Evolutionary conservation across 2,113 vertebrate genomes (phyloP).

Genomic region (Brachyhypopomus occidentalis): DNA sequence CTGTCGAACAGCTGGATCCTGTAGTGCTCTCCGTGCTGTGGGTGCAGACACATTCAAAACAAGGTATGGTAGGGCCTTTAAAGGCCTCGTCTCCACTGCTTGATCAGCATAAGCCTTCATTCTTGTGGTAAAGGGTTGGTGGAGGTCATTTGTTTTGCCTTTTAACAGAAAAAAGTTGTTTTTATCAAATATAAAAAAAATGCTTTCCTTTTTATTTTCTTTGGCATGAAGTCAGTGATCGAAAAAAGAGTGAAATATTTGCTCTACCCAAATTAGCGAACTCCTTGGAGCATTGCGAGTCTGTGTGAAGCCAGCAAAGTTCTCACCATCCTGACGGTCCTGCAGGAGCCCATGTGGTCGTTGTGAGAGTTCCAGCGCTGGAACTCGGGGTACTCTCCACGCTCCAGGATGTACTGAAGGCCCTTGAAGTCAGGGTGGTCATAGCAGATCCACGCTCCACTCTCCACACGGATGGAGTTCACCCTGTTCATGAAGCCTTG

Average conservation of each 20-base stretch:
- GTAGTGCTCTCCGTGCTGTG: conserved; percentile 88
- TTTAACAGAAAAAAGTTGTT: neutral
- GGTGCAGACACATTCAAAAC: neutral
- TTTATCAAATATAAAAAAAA: neutral
- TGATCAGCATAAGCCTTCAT: neutral
- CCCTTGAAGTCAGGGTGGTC: conserved; percentile 86
- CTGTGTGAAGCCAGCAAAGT: neutral
- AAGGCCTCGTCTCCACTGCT: neutral
- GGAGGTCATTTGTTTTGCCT: neutral
- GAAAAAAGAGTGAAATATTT: neutral
- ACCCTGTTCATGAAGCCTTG: conserved; percentile 87
- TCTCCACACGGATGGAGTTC: conserved; percentile 88
- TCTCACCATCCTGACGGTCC: conserved; percentile 85
- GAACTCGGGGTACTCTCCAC: conserved; percentile 85
- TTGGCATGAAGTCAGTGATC: neutral
- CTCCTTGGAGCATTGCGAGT: neutral
- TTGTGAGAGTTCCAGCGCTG: conserved; percentile 87
- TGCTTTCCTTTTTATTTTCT: neutral
- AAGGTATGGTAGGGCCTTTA: neutral
- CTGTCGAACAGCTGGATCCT: conserved; percentile 86
- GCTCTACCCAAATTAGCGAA: neutral
- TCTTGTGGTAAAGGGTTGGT: neutral
- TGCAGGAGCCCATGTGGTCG: conserved; percentile 91
- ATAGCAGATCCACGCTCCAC: conserved; percentile 87
- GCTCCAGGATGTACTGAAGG: conserved; percentile 90